phyloP scores from a whole-genome alignment of 1,140 invertebrate genomes.

The Lepidurus apus region DNA sequence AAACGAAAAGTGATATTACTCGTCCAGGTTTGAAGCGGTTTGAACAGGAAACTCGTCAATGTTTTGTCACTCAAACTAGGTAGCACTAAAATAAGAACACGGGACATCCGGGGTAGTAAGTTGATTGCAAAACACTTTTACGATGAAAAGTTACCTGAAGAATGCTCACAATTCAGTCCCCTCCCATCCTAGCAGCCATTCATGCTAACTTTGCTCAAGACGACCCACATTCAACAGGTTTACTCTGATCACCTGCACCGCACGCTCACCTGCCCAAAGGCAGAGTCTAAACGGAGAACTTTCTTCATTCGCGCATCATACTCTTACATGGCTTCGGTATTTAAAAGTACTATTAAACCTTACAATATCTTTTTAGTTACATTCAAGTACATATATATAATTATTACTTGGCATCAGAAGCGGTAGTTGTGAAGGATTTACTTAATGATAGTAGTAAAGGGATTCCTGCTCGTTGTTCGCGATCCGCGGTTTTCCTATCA shows the following conservation, averaged over 20 bases:
- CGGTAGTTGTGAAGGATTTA: no score
- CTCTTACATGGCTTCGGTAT: neutral
- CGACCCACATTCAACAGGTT: conserved; percentile 21
- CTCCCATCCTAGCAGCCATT: conserved; percentile 20
- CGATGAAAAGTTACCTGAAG: neutral
- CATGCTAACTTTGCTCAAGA: conserved; percentile 14
- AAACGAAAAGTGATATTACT: no score
- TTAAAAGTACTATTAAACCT: no score
- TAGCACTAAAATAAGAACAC: neutral
- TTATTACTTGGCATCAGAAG: no score
- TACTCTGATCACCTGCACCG: conserved; percentile 13
- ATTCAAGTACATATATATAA: no score
- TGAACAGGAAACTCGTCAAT: neutral
- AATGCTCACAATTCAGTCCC: conserved; percentile 21
- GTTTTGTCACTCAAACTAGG: neutral
- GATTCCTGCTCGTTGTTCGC: neutral
- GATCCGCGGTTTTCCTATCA: neutral
- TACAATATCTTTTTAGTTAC: no score
- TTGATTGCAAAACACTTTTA: neutral
- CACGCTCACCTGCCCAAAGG: conserved; percentile 12
- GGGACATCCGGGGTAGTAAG: neutral
- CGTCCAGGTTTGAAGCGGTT: neutral
- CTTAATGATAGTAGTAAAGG: no score
- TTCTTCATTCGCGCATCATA: neutral
- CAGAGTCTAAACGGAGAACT: neutral